Base-by-base conservation (phyloP, 2,888 invertebrate species). In the Octodonta nipae region DNA sequence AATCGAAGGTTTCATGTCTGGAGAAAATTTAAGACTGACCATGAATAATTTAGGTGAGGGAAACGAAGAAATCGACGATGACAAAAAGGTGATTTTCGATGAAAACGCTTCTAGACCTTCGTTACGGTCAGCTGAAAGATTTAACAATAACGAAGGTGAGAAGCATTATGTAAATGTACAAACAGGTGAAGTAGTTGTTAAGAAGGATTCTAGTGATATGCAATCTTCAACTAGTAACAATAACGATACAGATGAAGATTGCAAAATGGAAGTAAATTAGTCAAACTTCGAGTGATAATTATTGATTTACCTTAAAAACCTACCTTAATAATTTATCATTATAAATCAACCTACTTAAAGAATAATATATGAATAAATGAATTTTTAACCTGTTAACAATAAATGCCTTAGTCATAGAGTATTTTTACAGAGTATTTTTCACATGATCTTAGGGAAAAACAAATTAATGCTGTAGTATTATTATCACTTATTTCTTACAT, bases 1-100 rank as follows among this genome's bases (percentile, higher is more conserved):
- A 35, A 66, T 73, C 1, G 75, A 76, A 49, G 73, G 71, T 47
- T 76, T 65, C 50, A 69, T 71, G 50, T 68, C 69, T 41, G 73
- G 70, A 50, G 68, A 74, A 50, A 67, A 68, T 36, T 64, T 75
- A 37, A 70, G 68, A 49, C 66, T 75, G 45, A 67, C 65, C 40
- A 63, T 71, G 35, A 65, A 60, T 35, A 66, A 67, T 51, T 44
- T 67, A 26, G 65, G 68, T 34, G 64, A 64, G 32, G 52, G 51
- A 22, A 62, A 15, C 15, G 38, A 37, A 25, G 36, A 35, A 15
- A 36, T 43, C 30, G 50, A 52, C 16, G 41, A 44, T 16, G 44
- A 46, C 31, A 39, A 41, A n/a, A 44, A 38, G 11, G 40, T 54
- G n/a, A 44, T 56, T 31, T 56, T 53, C 38, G 52, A 54, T 27